A percentile compares a stretch with the other conserved stretches of the same genome.
Evolutionary conservation across 2,888 invertebrate species (phyloP).

Genomic region (Hanleya hanleyi): DNA sequence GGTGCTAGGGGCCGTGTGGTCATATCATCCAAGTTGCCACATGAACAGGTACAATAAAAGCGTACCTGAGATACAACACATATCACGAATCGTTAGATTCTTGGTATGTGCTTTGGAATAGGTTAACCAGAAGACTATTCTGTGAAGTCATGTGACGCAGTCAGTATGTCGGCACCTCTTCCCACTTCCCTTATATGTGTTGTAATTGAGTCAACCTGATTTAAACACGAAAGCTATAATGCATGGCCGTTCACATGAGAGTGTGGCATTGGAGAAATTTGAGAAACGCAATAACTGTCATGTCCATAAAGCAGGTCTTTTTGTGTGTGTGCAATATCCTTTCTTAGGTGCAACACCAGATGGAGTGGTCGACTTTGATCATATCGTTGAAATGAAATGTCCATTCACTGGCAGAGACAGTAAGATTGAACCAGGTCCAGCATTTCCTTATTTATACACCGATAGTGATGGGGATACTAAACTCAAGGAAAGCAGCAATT

Average conservation of each 20-base stretch:
- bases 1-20: too few relatives aligned
- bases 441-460: background rate
- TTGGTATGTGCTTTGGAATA: too few relatives aligned
- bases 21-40: too few relatives aligned
- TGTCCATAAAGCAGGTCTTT: too few relatives aligned
- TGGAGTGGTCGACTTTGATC: background rate
- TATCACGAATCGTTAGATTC: too few relatives aligned
- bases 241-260: background rate
- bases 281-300: background rate
- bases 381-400: constrained; percentile 1
- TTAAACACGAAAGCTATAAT: background rate
- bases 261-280: background rate
- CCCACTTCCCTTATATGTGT: too few relatives aligned
- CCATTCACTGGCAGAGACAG: background rate
- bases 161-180: background rate
- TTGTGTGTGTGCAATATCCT: background rate
- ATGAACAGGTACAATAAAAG: too few relatives aligned
- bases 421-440: background rate
- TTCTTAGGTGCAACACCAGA: background rate
- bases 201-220: background rate
- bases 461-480: background rate
- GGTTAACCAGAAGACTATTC: too few relatives aligned
- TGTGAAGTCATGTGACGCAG: background rate
- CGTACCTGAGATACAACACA: too few relatives aligned
- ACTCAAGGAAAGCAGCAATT: background rate